Evolutionary conservation across 2,888 invertebrate genomes (phyloP).

Genomic region (Cordilura impudica): DNA sequence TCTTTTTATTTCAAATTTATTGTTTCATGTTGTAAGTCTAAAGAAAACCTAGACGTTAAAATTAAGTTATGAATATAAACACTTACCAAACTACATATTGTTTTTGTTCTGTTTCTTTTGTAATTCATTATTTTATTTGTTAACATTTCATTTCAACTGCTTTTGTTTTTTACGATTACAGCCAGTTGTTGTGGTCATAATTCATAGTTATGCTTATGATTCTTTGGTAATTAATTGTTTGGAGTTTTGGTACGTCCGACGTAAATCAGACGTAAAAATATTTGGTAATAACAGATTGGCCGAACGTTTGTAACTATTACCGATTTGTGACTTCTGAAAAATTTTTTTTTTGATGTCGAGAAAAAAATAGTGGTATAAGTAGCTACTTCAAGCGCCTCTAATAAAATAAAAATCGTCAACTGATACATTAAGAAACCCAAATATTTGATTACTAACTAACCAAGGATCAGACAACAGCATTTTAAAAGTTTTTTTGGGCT

Average conservation of each 20-base stretch:
- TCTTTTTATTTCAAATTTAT: constrained; percentile 22
- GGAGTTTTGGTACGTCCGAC: background rate
- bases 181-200: constrained; percentile 44
- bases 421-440: too few relatives aligned
- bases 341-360: too few relatives aligned
- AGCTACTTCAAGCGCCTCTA: too few relatives aligned
- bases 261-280: too few relatives aligned
- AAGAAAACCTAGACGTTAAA: constrained; percentile 37
- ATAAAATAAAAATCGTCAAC: too few relatives aligned
- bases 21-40: constrained; percentile 21
- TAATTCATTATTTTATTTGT: constrained; percentile 35
- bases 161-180: constrained; percentile 24
- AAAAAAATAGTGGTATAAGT: background rate
- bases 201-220: constrained; percentile 48
- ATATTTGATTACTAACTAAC: too few relatives aligned
- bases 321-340: background rate
- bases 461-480: too few relatives aligned
- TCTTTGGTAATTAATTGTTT: constrained; percentile 31
- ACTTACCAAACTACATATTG: constrained; percentile 19
- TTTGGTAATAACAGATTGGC: too few relatives aligned
- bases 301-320: too few relatives aligned
- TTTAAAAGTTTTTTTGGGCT: too few relatives aligned
- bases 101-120: constrained; percentile 13
- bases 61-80: constrained; percentile 37
- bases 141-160: constrained; percentile 21